Conservation (phyloP, 2,113 vertebrate genomes). For the Neolamprologus fasciatus region DNA sequence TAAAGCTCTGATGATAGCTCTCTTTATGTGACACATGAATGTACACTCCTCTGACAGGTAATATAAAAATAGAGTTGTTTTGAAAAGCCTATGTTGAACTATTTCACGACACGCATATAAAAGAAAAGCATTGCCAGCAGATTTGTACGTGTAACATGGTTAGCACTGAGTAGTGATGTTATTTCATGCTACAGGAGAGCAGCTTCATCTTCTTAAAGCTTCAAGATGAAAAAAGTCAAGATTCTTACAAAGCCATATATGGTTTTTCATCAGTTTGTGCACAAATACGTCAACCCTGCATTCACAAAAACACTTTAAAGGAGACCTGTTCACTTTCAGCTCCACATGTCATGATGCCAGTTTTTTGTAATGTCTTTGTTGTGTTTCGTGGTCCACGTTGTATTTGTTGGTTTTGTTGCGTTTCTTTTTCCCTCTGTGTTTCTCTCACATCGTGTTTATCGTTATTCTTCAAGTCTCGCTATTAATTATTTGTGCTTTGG, state of each 20-base stretch:
- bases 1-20: slow-evolving; percentile 42
- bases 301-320: not conserved
- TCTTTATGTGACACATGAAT: slow-evolving; percentile 56
- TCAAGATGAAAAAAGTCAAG: not conserved
- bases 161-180: not conserved
- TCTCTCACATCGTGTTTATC: not conserved
- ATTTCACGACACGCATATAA: slow-evolving; percentile 22
- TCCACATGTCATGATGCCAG: not conserved
- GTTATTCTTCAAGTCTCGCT: not conserved
- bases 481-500: not conserved
- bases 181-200: not conserved
- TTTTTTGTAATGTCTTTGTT: not conserved
- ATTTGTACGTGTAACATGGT: not conserved
- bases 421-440: not conserved
- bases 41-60: slow-evolving; percentile 56
- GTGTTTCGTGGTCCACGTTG: not conserved
- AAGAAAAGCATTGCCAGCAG: slow-evolving; percentile 17
- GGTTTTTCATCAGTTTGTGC: not conserved
- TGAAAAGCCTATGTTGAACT: slow-evolving; percentile 17
- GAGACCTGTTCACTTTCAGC: not conserved
- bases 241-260: not conserved
- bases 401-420: not conserved
- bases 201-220: not conserved
- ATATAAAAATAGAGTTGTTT: slow-evolving; percentile 57
- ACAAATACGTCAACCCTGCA: not conserved